A percentile compares a stretch with the other conserved stretches of the same genome.
Conservation (phyloP, 2,797 vertebrate species). For the Leuciscus waleckii region DNA sequence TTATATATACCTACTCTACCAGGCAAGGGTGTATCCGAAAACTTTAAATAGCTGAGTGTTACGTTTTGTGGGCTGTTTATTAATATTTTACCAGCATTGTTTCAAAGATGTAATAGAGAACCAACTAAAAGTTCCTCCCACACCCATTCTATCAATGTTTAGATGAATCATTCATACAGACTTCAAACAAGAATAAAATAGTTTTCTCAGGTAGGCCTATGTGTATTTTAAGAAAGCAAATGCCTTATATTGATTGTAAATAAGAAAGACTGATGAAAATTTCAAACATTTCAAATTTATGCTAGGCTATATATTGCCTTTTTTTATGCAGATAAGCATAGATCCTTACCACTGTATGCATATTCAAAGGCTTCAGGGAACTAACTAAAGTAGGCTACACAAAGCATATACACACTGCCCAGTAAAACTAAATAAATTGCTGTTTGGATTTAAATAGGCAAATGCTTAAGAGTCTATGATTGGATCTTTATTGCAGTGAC, state of each 20-base stretch:
- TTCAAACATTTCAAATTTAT: too few species aligned
- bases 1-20: slow-evolving; percentile 59
- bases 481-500: too few species aligned
- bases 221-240: not conserved
- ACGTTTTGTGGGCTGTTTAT: slow-evolving; percentile 33
- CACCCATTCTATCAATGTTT: not conserved
- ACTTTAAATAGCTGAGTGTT: slow-evolving; percentile 56
- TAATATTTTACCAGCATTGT: slow-evolving; percentile 18
- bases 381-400: not conserved
- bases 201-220: not conserved
- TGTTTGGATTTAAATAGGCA: too few species aligned
- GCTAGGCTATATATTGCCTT: too few species aligned
- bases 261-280: too few species aligned
- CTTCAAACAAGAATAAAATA: not conserved
- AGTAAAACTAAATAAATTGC: too few species aligned
- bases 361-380: not conserved
- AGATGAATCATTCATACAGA: not conserved
- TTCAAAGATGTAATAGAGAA: not conserved
- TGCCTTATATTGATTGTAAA: too few species aligned
- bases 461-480: too few species aligned
- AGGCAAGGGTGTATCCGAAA: slow-evolving; percentile 49
- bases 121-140: not conserved
- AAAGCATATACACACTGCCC: too few species aligned
- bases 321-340: not conserved
- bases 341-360: not conserved